These are phyloP conservation scores for Synergus japonicus DNA, from an alignment of 2,888 invertebrate genomes.

Conservation along the genomic window DNA sequence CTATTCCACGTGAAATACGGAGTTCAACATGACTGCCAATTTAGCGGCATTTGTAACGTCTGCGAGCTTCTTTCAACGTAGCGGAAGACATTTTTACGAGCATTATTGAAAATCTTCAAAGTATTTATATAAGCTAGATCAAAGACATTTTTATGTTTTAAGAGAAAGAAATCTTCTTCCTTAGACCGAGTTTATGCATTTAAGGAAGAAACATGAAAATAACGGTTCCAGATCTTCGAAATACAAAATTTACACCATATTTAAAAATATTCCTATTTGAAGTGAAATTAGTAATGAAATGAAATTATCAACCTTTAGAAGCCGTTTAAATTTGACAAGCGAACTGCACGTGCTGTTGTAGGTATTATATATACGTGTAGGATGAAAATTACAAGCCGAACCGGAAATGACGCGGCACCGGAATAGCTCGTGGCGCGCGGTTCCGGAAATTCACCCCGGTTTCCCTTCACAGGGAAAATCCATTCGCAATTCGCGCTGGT, in stretches of 20 bases:
- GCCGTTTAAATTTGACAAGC: not conserved
- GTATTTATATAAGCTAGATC: not conserved
- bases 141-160: not conserved
- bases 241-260: too few relatives aligned
- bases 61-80: not conserved
- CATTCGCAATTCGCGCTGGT: conserved; percentile 37
- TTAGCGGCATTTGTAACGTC: not conserved
- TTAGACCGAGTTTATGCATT: not conserved
- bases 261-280: too few relatives aligned
- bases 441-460: conserved; percentile 51
- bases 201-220: too few relatives aligned
- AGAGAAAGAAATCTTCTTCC: not conserved
- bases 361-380: conserved; percentile 34
- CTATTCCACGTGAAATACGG: not conserved
- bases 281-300: not conserved
- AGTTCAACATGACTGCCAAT: not conserved
- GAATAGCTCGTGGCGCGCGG: conserved; percentile 58
- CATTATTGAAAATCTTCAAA: not conserved
- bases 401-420: conserved; percentile 63
- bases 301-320: not conserved
- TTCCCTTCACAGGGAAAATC: conserved; percentile 42
- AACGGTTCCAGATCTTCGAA: too few relatives aligned
- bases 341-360: not conserved
- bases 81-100: not conserved
- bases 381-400: conserved; percentile 61